Evolutionary conservation across 2,888 invertebrate species (phyloP).

Genomic region (Orchesella flavescens): DNA sequence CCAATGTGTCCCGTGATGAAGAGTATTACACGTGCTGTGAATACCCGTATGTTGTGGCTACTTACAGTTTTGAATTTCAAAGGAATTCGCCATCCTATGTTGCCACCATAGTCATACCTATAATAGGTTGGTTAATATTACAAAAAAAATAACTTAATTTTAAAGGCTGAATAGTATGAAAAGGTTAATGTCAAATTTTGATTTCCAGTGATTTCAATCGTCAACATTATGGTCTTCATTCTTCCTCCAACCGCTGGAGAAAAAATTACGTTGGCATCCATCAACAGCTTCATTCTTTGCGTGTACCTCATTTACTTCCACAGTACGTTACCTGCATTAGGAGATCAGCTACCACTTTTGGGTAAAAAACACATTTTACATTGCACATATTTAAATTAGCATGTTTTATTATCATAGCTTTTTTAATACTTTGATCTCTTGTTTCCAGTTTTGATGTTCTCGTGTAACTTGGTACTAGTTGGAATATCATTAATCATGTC

Average conservation of each 20-base stretch:
- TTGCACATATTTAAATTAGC: too few relatives aligned
- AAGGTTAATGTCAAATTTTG: background rate
- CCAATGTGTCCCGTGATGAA: slow-evolving; percentile 73
- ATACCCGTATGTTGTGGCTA: slow-evolving; percentile 78
- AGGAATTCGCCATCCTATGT: slow-evolving; percentile 80
- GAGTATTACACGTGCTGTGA: slow-evolving; percentile 76
- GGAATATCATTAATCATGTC: slow-evolving; percentile 77
- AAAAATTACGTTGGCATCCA: slow-evolving; percentile 76
- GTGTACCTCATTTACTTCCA: slow-evolving; percentile 71
- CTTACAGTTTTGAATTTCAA: slow-evolving; percentile 76
- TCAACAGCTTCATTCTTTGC: slow-evolving; percentile 70
- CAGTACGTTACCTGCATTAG: slow-evolving; percentile 77
- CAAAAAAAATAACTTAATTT: too few relatives aligned
- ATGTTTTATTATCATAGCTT: too few relatives aligned
- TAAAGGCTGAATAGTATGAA: too few relatives aligned
- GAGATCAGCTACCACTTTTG: slow-evolving; percentile 77
- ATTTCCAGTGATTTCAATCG: slow-evolving; percentile 66
- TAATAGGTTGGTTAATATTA: slow-evolving; percentile 74
- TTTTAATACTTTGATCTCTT: too few relatives aligned
- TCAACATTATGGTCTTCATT: slow-evolving; percentile 70
- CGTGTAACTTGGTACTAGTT: slow-evolving; percentile 76
- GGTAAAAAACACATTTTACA: slow-evolving; percentile 74
- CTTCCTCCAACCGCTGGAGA: slow-evolving; percentile 80
- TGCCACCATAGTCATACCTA: slow-evolving; percentile 80
- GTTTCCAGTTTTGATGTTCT: slow-evolving; percentile 78